Percentiles rank a stretch among this genome's conserved stretches.
Conservation (phyloP, 2,113 vertebrate species). For the Lasiurus borealis region DNA sequence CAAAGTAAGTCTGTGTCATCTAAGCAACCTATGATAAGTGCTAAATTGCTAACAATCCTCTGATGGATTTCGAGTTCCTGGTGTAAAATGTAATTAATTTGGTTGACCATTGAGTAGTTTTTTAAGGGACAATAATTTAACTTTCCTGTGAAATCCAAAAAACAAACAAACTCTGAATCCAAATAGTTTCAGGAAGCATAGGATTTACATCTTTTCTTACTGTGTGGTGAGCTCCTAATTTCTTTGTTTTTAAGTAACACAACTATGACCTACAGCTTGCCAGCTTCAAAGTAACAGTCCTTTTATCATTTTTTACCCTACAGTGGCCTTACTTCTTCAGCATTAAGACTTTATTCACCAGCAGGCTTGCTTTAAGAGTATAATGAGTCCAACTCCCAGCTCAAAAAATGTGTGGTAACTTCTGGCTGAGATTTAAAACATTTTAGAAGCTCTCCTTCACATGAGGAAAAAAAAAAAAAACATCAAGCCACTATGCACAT, state of each 20-base stretch:
- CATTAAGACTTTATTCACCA: slow-evolving; percentile 19
- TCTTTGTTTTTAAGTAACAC: slow-evolving; percentile 43
- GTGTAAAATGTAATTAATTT: neutral
- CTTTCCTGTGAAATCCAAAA: neutral
- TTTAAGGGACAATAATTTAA: neutral
- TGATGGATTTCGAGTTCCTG: neutral
- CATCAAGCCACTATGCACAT: neutral
- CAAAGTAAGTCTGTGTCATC: neutral
- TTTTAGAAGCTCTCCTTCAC: slow-evolving; percentile 62
- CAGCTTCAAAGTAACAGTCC: neutral
- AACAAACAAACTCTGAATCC: neutral
- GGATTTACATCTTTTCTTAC: neutral
- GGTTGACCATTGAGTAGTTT: neutral
- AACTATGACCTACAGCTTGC: slow-evolving; percentile 36
- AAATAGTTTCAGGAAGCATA: slow-evolving; percentile 19
- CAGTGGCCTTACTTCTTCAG: slow-evolving; percentile 56
- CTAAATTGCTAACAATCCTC: neutral
- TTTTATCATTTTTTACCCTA: slow-evolving; percentile 52
- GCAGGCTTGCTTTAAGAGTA: neutral
- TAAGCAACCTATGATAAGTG: neutral
- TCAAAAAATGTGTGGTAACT: slow-evolving; percentile 63
- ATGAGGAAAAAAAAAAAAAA: slow-evolving; percentile 28
- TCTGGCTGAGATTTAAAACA: slow-evolving; percentile 66
- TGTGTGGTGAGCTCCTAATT: neutral
- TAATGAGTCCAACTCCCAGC: slow-evolving; percentile 44